Base-by-base conservation (phyloP, 2,113 vertebrate genomes). In the Laticauda colubrina region DNA sequence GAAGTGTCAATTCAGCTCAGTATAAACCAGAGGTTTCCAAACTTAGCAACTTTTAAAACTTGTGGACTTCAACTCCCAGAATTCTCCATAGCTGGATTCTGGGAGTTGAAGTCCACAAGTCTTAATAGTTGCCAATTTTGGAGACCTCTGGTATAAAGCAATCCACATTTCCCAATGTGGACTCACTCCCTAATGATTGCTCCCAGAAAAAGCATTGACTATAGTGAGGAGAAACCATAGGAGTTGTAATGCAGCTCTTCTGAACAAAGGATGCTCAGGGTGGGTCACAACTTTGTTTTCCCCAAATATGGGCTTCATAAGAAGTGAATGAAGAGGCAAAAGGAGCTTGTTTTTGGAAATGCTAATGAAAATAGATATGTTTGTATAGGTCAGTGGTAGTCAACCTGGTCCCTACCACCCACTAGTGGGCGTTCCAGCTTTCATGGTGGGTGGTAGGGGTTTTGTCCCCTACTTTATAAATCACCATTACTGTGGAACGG, bases 281-380 rank as follows among this genome's bases (percentile, higher is more conserved):
- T 64, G 45, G 89, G 91, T 90, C 11, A 61, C 23, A 18, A 51
- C 18, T 88, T 92, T 93, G 87, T 0, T 0, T 57, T 69, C n/a
- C 15, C 90, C 92, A 75, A 56, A 48, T 0, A 91, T 61, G 56
- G 75, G 26, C 6, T 85, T 0, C 0, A 43, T 64, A 87, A 90
- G 75, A 93, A 8, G 53, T 86, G 10, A 61, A 93, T 0, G 0
- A 4, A 91, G 87, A 85, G 29, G 91, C 12, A 0, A 39, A 0
- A 0, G 93, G 91, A 96, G 91, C 45, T 93, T 93, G 57, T 91
- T 91, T 96, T 96, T 94, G 96, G 95, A 95, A 97, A 51, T 0
- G 0, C 51, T 55, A 81, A 93, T 90, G 61, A 53, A 94, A 96
- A 94, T 95, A 96, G 93, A 18, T 0, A 0, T 0, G 91, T 45